These are phyloP conservation scores for Rambutsinella grinnellia DNA, from an alignment of 2,888 invertebrate species.

Conservation along the genomic window DNA sequence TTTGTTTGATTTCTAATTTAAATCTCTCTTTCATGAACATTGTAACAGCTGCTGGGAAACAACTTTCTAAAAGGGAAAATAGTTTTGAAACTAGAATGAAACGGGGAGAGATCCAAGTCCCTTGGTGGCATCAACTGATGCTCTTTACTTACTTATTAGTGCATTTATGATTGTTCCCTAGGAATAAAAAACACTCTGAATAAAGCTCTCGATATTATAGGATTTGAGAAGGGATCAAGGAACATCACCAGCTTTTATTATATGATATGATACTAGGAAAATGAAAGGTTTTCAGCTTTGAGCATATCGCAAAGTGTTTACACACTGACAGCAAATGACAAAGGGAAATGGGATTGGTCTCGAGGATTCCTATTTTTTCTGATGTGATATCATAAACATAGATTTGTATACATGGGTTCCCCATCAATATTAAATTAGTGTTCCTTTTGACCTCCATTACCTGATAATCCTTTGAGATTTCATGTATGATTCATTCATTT, in stretches of 20 bases:
- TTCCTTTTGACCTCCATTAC: slow-evolving; percentile 28
- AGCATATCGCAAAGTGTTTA: no score
- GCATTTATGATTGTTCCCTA: background rate
- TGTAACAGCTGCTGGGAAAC: background rate
- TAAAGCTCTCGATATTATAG: slow-evolving; percentile 10
- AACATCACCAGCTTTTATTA: slow-evolving; percentile 12
- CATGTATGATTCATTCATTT: slow-evolving; percentile 17
- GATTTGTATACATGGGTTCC: background rate
- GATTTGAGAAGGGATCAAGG: slow-evolving; percentile 5
- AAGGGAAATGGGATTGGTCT: background rate
- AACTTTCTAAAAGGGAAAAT: background rate
- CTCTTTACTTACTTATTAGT: background rate
- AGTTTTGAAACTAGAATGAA: background rate
- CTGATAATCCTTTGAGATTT: slow-evolving; percentile 39
- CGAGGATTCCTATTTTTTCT: background rate
- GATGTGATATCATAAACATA: background rate
- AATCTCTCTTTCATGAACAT: background rate
- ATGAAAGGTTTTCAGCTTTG: background rate
- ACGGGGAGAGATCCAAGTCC: background rate
- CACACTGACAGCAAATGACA: background rate
- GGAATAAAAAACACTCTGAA: background rate
- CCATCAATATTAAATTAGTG: slow-evolving; percentile 16
- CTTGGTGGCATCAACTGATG: background rate
- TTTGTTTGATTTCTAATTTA: background rate
- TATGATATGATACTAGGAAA: background rate